Evolutionary conservation across 2,113 vertebrate species (phyloP).

Genomic region (Prionailurus viverrinus): DNA sequence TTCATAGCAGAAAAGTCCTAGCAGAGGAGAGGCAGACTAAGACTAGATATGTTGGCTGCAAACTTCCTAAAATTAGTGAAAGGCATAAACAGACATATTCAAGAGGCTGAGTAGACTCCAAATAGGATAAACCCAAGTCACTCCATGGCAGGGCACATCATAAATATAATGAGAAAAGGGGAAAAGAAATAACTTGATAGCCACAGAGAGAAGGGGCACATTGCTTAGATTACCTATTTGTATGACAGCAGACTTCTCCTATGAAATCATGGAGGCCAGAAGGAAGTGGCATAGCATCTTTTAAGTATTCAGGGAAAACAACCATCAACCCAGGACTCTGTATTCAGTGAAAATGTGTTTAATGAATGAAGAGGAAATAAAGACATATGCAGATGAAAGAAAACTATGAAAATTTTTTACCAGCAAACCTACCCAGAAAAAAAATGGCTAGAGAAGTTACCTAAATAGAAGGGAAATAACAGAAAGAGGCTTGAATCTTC

Average conservation of each 20-base stretch:
- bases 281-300: neutral
- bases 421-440: neutral
- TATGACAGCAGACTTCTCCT: neutral
- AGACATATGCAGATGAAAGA: neutral
- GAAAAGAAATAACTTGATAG: neutral
- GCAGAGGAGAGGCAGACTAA: neutral
- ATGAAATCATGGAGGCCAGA: neutral
- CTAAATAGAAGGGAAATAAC: neutral
- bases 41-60: neutral
- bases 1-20: neutral
- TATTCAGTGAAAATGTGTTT: neutral
- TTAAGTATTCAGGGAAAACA: neutral
- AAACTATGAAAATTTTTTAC: conserved; percentile 22
- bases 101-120: conserved; percentile 11
- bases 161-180: neutral
- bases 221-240: neutral
- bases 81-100: conserved; percentile 13
- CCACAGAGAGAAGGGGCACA: neutral
- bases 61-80: conserved; percentile 10
- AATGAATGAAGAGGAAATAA: neutral
- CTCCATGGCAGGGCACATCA: neutral
- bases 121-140: neutral
- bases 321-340: neutral
- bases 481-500: neutral
- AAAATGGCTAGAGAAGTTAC: neutral